Base-by-base conservation (phyloP, 1,140 invertebrate species). In the Gryon sp. region DNA sequence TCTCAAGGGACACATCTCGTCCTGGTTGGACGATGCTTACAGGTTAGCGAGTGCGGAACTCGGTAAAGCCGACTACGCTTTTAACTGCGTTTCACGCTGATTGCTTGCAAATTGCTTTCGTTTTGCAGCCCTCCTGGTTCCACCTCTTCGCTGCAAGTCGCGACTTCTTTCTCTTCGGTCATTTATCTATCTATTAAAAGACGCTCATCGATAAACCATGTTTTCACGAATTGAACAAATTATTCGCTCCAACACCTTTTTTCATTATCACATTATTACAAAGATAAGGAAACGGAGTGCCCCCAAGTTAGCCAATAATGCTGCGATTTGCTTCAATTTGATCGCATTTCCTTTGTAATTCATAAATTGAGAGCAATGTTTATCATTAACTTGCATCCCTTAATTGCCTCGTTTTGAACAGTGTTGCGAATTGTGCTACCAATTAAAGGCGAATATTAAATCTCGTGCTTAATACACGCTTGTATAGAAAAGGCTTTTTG, bases 31-130 rank as follows among this genome's bases (percentile, higher is more conserved):
- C 77, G 78, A 73, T 73, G 69, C 76, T 86, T 79, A 82, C 83
- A 80, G 83, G 82, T 86, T 83, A 81, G 78, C 83, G 62, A 76
- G 57, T 82, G 46, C 80, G 78, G 73, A 77, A 81, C 59, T 79
- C 69, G 12, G 66, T 52, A 77, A 66, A 77, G 60, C 66, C 50
- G 68, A 65, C 75, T 78, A 52, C 75, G 75, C 76, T 83, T 84
- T 84, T 83, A 83, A 84, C 79, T 80, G 68, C 74, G 74, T 79
- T 78, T 74, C 76, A 78, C 70, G 82, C 53, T 81, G 83, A 85
- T 85, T 84, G 83, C 81, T 81, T 82, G 81, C 78, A 83, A 86
- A 85, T 85, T 85, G 79, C 80, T 75, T 82, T 81, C 76, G 69
- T 83, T 84, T 81, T 76, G 22, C 20, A 43, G 19, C 50, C 11